A percentile compares a stretch with the other conserved stretches of the same genome.
Evolutionary conservation across 2,113 vertebrate genomes (phyloP).

Genomic region (Chaetodon auriga): DNA sequence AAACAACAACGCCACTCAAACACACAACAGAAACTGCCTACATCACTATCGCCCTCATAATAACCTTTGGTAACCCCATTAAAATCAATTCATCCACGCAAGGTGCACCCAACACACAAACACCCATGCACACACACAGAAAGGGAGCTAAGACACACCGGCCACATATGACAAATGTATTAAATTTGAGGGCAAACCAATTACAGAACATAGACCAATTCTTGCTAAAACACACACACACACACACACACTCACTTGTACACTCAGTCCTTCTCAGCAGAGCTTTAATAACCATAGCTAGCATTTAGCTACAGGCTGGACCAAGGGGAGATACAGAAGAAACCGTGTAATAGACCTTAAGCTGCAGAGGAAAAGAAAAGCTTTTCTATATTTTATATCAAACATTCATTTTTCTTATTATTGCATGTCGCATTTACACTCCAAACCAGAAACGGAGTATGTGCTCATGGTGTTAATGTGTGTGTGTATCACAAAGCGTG

Average conservation of each 20-base stretch:
- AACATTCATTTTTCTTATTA: slow-evolving; percentile 26
- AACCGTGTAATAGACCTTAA: slow-evolving; percentile 29
- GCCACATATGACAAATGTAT: slow-evolving; percentile 28
- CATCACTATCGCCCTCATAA: slow-evolving; percentile 34
- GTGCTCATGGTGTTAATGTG: not conserved
- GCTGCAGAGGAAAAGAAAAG: slow-evolving; percentile 24
- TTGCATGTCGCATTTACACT: slow-evolving; percentile 24
- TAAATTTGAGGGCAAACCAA: slow-evolving; percentile 62
- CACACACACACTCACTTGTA: not conserved
- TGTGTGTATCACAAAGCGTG: not conserved
- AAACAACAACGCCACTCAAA: not conserved
- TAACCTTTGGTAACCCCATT: slow-evolving; percentile 46
- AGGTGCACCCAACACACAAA: slow-evolving; percentile 22
- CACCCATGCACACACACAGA: not conserved
- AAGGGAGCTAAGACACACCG: slow-evolving; percentile 16
- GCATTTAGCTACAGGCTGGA: slow-evolving; percentile 38
- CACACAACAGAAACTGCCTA: slow-evolving; percentile 8
- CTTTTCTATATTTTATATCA: slow-evolving; percentile 42
- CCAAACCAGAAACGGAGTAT: not conserved
- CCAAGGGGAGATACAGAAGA: slow-evolving; percentile 21
- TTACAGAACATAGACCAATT: slow-evolving; percentile 49
- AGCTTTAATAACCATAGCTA: slow-evolving; percentile 37
- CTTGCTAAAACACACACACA: slow-evolving; percentile 20
- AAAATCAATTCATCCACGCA: slow-evolving; percentile 57
- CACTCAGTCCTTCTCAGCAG: slow-evolving; percentile 7